Evolutionary conservation across 2,797 vertebrate species (phyloP).

Genomic region (Silurus aristotelis): DNA sequence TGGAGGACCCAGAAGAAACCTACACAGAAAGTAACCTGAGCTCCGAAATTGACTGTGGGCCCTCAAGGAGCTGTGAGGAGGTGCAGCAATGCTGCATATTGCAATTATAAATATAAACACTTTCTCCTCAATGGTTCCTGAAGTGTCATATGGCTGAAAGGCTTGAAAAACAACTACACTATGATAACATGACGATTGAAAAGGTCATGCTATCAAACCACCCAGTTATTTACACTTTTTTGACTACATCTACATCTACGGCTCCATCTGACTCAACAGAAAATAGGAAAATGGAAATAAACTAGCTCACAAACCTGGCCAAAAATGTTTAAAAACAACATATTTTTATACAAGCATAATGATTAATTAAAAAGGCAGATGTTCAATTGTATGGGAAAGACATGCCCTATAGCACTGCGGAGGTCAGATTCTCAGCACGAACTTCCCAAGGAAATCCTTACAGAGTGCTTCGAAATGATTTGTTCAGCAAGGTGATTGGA

Average conservation of each 20-base stretch:
- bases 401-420: not conserved
- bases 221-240: not conserved
- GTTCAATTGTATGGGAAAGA: slow-evolving; percentile 1
- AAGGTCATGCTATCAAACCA: not conserved
- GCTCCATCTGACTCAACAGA: no score
- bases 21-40: not conserved
- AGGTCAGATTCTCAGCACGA: slow-evolving; percentile 6
- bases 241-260: no score
- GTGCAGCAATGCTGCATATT: not conserved
- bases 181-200: not conserved
- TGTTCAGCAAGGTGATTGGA: slow-evolving; percentile 18
- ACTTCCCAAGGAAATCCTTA: slow-evolving; percentile 38
- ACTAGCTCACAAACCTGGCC: no score
- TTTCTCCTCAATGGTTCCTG: not conserved
- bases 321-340: no score
- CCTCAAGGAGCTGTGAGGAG: not conserved
- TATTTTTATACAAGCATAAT: no score
- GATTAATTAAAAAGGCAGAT: slow-evolving; percentile 5
- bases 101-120: not conserved
- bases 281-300: no score
- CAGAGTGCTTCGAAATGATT: slow-evolving; percentile 16
- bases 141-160: not conserved
- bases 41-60: not conserved
- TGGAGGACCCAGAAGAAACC: not conserved
- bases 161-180: not conserved